Conservation (phyloP, 2,888 invertebrate species). For the Parnassius smintheus region DNA sequence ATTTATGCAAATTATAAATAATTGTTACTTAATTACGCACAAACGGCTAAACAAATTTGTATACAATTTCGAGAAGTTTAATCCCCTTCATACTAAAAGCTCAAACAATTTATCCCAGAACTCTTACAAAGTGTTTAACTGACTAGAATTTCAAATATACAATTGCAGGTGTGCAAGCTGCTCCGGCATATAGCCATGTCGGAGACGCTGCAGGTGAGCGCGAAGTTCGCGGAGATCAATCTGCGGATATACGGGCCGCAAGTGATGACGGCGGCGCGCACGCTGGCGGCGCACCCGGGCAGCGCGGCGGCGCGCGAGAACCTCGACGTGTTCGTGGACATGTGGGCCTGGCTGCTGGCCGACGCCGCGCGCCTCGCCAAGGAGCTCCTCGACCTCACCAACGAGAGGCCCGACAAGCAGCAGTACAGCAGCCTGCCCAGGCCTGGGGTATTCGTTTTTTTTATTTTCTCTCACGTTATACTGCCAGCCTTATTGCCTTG, state of each 20-base stretch:
- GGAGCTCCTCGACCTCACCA: slow-evolving; percentile 91
- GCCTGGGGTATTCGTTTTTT: slow-evolving; percentile 86
- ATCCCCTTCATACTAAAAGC: no score
- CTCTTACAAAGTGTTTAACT: no score
- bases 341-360: slow-evolving; percentile 96
- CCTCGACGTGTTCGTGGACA: slow-evolving; percentile 95
- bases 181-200: slow-evolving; percentile 96
- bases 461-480: no score
- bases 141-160: background rate
- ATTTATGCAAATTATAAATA: no score
- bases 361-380: slow-evolving; percentile 95
- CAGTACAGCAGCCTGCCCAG: slow-evolving; percentile 95
- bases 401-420: slow-evolving; percentile 76
- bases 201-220: slow-evolving; percentile 96
- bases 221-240: slow-evolving; percentile 97
- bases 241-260: slow-evolving; percentile 97
- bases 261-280: slow-evolving; percentile 95
- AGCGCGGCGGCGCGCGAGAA: slow-evolving; percentile 98
- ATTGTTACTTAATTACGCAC: no score
- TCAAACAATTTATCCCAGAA: no score
- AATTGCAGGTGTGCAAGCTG: slow-evolving; percentile 93
- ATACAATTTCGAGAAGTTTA: no score
- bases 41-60: no score
- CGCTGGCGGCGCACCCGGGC: slow-evolving; percentile 93
- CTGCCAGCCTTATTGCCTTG: no score